Conservation (phyloP, 2,888 invertebrate species). For the Hyalella azteca region DNA sequence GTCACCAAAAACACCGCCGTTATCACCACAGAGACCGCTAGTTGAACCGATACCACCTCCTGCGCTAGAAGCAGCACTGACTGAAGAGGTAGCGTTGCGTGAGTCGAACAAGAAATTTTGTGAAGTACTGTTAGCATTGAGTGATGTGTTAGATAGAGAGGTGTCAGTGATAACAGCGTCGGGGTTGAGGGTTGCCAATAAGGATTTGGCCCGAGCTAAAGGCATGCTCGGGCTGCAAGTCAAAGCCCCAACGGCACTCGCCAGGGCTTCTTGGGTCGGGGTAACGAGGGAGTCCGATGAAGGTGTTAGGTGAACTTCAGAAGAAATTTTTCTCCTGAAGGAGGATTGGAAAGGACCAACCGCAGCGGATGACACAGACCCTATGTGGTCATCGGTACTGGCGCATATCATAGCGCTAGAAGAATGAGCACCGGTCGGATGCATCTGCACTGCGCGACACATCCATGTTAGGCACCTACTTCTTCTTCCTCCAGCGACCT, state of each 20-base stretch:
- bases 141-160: conserved; percentile 40
- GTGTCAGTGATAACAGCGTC: conserved; percentile 40
- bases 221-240: conserved; percentile 61
- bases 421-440: background rate
- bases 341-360: conserved; percentile 44
- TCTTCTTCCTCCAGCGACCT: conserved; percentile 21
- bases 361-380: conserved; percentile 44
- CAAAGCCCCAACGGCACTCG: conserved; percentile 38
- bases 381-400: conserved; percentile 45
- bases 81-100: background rate
- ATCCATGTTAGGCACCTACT: conserved; percentile 37
- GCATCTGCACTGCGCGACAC: conserved; percentile 26
- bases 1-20: background rate
- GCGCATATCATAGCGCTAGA: conserved; percentile 58
- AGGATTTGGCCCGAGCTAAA: conserved; percentile 64
- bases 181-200: conserved; percentile 63
- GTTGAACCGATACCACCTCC: background rate
- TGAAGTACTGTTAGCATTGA: conserved; percentile 47
- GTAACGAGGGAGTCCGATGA: background rate
- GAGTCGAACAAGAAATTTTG: conserved; percentile 35
- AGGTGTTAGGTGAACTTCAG: background rate
- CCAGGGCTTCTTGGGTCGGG: conserved; percentile 20
- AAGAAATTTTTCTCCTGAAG: conserved; percentile 21
- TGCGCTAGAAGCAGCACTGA: background rate
- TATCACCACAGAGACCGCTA: background rate